Evolutionary conservation across 1,140 invertebrate genomes (phyloP).

Genomic region (Formica exsecta): DNA sequence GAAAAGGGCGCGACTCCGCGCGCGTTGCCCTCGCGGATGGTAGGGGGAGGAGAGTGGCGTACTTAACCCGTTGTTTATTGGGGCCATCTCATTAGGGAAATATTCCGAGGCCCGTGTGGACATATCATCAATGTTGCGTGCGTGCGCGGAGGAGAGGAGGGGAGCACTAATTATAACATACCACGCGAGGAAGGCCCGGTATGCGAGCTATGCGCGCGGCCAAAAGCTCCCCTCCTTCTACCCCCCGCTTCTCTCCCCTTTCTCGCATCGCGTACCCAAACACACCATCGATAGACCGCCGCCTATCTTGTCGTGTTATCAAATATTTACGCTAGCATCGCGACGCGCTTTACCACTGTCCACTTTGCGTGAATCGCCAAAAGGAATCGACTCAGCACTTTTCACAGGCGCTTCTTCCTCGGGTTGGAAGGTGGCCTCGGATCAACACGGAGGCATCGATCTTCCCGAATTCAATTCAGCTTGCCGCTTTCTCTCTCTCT

Average conservation of each 20-base stretch:
- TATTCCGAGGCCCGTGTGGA: slow-evolving; percentile 73
- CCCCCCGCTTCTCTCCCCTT: background rate
- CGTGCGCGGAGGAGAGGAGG: slow-evolving; percentile 27
- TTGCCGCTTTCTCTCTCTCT: background rate
- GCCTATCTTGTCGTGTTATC: slow-evolving; percentile 65
- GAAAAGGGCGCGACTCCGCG: background rate
- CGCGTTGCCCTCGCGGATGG: no score
- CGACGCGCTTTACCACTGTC: slow-evolving; percentile 11
- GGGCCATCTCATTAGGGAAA: slow-evolving; percentile 75
- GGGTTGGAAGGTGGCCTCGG: background rate
- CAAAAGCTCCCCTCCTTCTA: slow-evolving; percentile 41
- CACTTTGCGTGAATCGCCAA: background rate
- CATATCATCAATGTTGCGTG: slow-evolving; percentile 78
- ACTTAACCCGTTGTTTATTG: slow-evolving; percentile 75
- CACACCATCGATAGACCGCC: background rate
- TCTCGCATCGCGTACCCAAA: slow-evolving; percentile 1
- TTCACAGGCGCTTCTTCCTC: background rate
- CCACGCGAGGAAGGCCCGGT: slow-evolving; percentile 75
- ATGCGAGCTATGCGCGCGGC: slow-evolving; percentile 74
- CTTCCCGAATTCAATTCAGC: slow-evolving; percentile 40
- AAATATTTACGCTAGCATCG: slow-evolving; percentile 66
- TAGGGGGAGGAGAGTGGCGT: background rate
- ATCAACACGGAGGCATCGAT: slow-evolving; percentile 27
- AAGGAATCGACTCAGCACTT: background rate
- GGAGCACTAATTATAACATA: slow-evolving; percentile 79